Conservation (phyloP, 2,113 vertebrate genomes). For the Caranx ignobilis region DNA sequence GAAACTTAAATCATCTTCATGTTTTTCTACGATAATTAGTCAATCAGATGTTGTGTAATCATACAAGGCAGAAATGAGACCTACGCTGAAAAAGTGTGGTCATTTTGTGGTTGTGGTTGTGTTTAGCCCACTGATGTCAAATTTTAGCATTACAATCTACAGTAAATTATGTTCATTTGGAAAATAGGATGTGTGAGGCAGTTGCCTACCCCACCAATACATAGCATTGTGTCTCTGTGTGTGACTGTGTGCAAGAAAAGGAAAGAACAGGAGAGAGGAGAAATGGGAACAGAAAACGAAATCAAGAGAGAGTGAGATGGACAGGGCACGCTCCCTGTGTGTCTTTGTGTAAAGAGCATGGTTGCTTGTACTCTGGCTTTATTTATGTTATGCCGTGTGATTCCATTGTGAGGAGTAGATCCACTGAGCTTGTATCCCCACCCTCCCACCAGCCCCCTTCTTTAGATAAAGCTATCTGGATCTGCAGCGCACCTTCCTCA, state of each 20-base stretch:
- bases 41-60: background rate
- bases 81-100: background rate
- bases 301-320: constrained; percentile 56
- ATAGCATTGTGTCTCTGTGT: constrained; percentile 19
- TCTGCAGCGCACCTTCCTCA: constrained; percentile 65
- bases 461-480: constrained; percentile 77
- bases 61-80: background rate
- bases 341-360: constrained; percentile 61
- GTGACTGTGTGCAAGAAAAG: constrained; percentile 15
- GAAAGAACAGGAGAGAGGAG: constrained; percentile 36
- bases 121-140: background rate
- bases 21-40: background rate
- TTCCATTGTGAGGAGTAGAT: constrained; percentile 75
- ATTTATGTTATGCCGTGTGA: constrained; percentile 77
- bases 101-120: background rate
- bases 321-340: constrained; percentile 40
- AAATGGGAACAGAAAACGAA: constrained; percentile 55
- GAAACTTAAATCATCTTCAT: background rate
- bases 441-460: constrained; percentile 50
- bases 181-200: constrained; percentile 10
- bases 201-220: background rate
- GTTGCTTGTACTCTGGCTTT: constrained; percentile 70
- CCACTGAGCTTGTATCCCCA: constrained; percentile 69
- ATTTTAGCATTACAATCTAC: constrained; percentile 3
- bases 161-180: constrained; percentile 1